phyloP scores from a whole-genome alignment of 2,797 vertebrate species.

The Muscicapa comitata region DNA sequence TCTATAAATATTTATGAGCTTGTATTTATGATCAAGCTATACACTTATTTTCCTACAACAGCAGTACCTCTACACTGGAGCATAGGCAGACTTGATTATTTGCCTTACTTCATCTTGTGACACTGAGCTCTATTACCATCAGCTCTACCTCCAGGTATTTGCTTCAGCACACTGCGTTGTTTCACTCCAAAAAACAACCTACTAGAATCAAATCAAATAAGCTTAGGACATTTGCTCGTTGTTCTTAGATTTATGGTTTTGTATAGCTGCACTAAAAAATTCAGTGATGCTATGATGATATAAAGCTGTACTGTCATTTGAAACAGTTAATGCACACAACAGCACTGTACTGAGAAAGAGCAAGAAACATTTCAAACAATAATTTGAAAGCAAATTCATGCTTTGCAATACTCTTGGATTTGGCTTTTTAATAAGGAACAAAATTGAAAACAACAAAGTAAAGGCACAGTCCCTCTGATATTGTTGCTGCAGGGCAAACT shows the following conservation, averaged over 20 bases:
- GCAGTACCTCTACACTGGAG: not conserved
- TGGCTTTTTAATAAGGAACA: constrained; percentile 55
- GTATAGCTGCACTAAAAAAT: not conserved
- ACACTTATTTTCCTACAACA: not conserved
- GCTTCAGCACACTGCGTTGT: not conserved
- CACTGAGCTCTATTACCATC: not conserved
- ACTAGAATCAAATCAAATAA: not conserved
- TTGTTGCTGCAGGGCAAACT: constrained; percentile 60
- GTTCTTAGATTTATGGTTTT: not conserved
- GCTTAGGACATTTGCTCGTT: not conserved
- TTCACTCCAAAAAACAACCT: not conserved
- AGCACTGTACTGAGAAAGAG: not conserved
- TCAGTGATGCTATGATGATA: not conserved
- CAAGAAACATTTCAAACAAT: constrained; percentile 19
- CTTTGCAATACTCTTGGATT: constrained; percentile 35
- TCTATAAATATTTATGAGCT: not conserved
- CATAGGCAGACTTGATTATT: not conserved
- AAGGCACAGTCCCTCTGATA: constrained; percentile 52
- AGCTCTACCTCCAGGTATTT: not conserved
- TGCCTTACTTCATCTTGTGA: not conserved
- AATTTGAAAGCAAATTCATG: constrained; percentile 47
- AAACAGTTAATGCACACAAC: not conserved
- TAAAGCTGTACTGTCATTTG: not conserved
- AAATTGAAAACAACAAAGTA: constrained; percentile 65
- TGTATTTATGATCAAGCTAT: not conserved